phyloP scores from a whole-genome alignment of 1,140 invertebrate genomes.

The Drosophila subpulchrella region DNA sequence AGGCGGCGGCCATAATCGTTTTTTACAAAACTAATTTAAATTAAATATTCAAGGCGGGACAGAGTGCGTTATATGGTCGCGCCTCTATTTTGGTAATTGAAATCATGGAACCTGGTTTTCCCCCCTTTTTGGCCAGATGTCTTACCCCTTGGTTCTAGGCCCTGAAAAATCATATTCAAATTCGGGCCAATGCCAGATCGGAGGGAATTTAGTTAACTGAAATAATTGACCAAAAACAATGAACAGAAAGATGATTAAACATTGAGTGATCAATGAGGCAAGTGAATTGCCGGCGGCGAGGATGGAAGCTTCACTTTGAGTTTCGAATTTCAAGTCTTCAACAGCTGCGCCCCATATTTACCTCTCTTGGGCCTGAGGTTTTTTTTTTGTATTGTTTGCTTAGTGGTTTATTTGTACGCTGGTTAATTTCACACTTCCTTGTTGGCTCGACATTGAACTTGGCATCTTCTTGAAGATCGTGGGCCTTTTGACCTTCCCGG shows the following conservation, averaged over 20 bases:
- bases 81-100: background rate
- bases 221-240: slow-evolving; percentile 10
- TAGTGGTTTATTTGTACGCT: slow-evolving; percentile 29
- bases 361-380: slow-evolving; percentile 10
- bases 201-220: slow-evolving; percentile 2
- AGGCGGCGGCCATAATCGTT: background rate
- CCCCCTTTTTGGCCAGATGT: background rate
- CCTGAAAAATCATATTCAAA: slow-evolving; percentile 3
- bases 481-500: slow-evolving; percentile 44
- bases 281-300: slow-evolving; percentile 43
- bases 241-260: slow-evolving; percentile 25
- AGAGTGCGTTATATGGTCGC: background rate
- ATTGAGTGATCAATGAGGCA: slow-evolving; percentile 41
- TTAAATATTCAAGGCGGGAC: slow-evolving; percentile 15
- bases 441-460: slow-evolving; percentile 67
- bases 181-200: slow-evolving; percentile 36
- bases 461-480: slow-evolving; percentile 34
- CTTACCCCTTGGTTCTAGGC: slow-evolving; percentile 7
- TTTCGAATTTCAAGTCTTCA: slow-evolving; percentile 24
- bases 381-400: background rate
- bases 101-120: slow-evolving; percentile 4
- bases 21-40: slow-evolving; percentile 16
- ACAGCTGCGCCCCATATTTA: slow-evolving; percentile 34
- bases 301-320: slow-evolving; percentile 32
- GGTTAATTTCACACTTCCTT: slow-evolving; percentile 51